These are phyloP conservation scores for Gobionotothen gibberifrons DNA, from an alignment of 2,797 vertebrate species.

Conservation along the genomic window DNA sequence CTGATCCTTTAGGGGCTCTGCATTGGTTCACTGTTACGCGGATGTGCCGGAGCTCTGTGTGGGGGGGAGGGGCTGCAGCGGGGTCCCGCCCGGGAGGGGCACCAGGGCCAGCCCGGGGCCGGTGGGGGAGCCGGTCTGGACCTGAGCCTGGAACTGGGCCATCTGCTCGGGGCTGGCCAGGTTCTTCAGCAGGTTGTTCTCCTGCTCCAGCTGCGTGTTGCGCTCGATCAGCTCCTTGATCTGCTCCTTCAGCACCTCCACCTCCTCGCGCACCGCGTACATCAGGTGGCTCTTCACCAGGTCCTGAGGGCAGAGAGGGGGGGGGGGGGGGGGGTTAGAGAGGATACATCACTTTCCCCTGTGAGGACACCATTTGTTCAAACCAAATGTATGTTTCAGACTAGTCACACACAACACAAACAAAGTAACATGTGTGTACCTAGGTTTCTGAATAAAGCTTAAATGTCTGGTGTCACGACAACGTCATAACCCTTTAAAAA, in stretches of 20 bases:
- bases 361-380: neutral
- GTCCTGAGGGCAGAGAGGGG: conserved; percentile 83
- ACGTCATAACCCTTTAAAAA: too few relatives aligned
- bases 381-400: neutral
- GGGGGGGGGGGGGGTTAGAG: neutral
- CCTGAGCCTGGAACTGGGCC: conserved; percentile 95
- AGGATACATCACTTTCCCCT: neutral
- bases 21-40: conserved; percentile 64
- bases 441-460: too few relatives aligned
- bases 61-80: conserved; percentile 60
- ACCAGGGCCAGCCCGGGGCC: conserved; percentile 75
- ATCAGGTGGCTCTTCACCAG: conserved; percentile 98
- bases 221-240: conserved; percentile 98
- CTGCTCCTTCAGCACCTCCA: conserved; percentile 98
- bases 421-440: too few relatives aligned
- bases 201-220: conserved; percentile 97
- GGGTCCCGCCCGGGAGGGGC: conserved; percentile 26
- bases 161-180: conserved; percentile 97
- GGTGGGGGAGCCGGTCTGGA: conserved; percentile 88
- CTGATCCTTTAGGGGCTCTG: conserved; percentile 20
- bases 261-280: conserved; percentile 97
- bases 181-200: conserved; percentile 95
- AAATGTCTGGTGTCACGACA: too few relatives aligned
- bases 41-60: conserved; percentile 76
- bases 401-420: neutral